phyloP scores from a whole-genome alignment of 2,888 invertebrate genomes.

The Halictus ligatus region DNA sequence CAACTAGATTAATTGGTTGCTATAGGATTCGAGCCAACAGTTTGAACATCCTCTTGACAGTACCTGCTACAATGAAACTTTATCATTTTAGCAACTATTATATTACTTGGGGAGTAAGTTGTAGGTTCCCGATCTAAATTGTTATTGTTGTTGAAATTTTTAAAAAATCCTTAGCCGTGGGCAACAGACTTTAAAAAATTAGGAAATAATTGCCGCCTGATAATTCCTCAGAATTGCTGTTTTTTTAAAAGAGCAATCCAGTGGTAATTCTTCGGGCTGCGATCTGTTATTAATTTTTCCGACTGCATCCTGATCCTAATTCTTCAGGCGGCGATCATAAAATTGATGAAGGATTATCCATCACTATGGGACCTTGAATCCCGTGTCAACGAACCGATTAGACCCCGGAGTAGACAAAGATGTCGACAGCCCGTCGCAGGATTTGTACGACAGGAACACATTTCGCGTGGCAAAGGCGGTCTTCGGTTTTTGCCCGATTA shows the following conservation, averaged over 20 bases:
- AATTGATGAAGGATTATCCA: background rate
- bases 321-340: background rate
- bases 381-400: background rate
- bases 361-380: background rate
- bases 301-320: background rate
- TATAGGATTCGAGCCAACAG: background rate
- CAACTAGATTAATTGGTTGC: background rate
- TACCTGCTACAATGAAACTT: too few species aligned
- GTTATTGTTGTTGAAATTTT: too few species aligned
- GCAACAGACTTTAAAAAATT: too few species aligned
- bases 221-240: background rate
- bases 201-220: too few species aligned
- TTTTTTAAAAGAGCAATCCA: background rate
- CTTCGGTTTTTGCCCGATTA: constrained; percentile 56
- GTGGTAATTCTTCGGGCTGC: background rate
- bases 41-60: too few species aligned
- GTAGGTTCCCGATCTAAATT: too few species aligned
- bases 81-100: too few species aligned
- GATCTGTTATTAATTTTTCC: background rate
- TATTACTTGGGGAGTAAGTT: too few species aligned
- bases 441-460: background rate
- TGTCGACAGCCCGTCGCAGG: background rate
- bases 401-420: background rate
- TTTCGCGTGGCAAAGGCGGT: constrained; percentile 9
- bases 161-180: too few species aligned